A percentile compares a stretch with the other conserved stretches of the same genome.
phyloP scores from a whole-genome alignment of 2,113 vertebrate genomes.

The Progne subis region DNA sequence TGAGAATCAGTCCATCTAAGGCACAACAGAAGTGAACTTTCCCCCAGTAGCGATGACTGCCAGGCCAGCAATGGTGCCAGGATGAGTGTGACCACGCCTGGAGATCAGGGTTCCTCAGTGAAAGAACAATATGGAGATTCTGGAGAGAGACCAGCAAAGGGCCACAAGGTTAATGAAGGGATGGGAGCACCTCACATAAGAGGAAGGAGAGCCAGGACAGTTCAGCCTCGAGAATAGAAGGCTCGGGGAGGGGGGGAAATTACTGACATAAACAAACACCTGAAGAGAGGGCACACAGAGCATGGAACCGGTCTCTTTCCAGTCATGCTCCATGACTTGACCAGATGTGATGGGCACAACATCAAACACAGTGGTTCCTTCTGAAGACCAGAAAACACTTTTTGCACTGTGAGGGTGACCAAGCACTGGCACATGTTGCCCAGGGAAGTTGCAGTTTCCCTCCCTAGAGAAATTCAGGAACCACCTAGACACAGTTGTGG shows the following conservation, averaged over 20 bases:
- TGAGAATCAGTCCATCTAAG: neutral
- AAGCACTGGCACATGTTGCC: neutral
- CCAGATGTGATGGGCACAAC: neutral
- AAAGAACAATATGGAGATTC: neutral
- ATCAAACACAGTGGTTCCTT: neutral
- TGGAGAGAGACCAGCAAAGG: neutral
- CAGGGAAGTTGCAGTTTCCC: neutral
- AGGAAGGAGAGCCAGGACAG: neutral
- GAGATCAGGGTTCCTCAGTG: neutral
- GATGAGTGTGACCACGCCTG: neutral
- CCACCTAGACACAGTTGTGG: neutral
- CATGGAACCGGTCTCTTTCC: neutral
- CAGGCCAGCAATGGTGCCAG: neutral
- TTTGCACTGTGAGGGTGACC: neutral
- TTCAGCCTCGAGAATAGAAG: neutral
- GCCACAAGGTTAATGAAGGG: neutral
- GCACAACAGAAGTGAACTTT: neutral
- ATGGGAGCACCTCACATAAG: neutral
- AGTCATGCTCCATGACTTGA: neutral
- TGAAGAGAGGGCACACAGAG: neutral
- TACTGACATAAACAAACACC: neutral
- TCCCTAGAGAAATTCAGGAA: neutral
- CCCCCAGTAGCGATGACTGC: accelerated
- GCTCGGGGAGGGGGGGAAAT: neutral
- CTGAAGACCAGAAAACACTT: neutral